These are phyloP conservation scores for Discoglossus pictus DNA, from an alignment of 2,797 vertebrate genomes.

Conservation along the genomic window DNA sequence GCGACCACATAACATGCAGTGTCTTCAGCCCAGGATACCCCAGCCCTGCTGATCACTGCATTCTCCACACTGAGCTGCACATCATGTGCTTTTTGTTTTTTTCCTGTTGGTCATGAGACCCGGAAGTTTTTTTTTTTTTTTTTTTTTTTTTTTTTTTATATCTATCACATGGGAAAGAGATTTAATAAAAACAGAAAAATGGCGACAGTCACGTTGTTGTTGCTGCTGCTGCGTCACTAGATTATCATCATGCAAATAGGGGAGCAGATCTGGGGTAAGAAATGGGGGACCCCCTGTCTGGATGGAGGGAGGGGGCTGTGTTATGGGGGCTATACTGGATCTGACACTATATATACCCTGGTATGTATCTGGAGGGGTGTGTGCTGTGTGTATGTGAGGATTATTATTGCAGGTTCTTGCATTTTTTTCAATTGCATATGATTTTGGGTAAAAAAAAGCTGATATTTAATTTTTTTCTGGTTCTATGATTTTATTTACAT, in stretches of 20 bases:
- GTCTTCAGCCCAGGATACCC: too few relatives aligned
- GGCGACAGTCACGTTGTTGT: constrained; percentile 95
- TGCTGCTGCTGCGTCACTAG: constrained; percentile 89
- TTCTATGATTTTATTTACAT: too few relatives aligned
- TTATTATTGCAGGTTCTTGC: too few relatives aligned
- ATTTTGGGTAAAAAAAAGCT: too few relatives aligned
- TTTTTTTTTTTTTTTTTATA: constrained; percentile 58
- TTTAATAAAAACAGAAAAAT: constrained; percentile 97
- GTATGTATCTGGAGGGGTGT: background rate
- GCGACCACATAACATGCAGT: too few relatives aligned
- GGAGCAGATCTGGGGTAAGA: constrained; percentile 52
- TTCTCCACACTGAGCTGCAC: too few relatives aligned
- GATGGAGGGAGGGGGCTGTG: background rate
- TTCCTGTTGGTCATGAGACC: constrained; percentile 64
- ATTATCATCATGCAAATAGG: constrained; percentile 81
- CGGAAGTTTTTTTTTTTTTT: constrained; percentile 72
- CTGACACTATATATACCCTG: too few relatives aligned
- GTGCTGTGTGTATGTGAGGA: too few relatives aligned
- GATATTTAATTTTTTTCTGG: too few relatives aligned
- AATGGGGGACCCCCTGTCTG: background rate
- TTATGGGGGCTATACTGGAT: too few relatives aligned
- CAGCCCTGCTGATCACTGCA: too few relatives aligned
- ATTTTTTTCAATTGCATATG: too few relatives aligned
- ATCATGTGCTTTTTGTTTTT: constrained; percentile 59
- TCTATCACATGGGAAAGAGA: constrained; percentile 90